These are phyloP conservation scores for Aphidius ervi DNA, from an alignment of 1,140 invertebrate genomes.

Conservation along the genomic window DNA sequence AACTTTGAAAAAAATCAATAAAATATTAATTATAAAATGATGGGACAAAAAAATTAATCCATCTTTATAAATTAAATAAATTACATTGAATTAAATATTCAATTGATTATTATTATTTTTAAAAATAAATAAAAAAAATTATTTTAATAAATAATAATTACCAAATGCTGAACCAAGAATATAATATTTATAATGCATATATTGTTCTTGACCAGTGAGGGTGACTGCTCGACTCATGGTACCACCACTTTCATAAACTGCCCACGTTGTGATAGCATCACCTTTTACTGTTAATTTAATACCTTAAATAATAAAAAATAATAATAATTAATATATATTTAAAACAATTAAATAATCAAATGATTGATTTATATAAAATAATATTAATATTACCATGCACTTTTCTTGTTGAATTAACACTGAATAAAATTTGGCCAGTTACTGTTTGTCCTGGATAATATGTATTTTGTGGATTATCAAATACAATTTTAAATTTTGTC, in stretches of 20 bases:
- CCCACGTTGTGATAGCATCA: conserved; percentile 68
- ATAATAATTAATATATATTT: background rate
- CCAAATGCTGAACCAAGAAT: conserved; percentile 59
- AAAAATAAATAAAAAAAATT: background rate
- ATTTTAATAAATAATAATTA: conserved; percentile 32
- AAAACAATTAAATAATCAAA: background rate
- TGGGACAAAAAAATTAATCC: too few species aligned
- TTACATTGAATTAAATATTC: too few species aligned
- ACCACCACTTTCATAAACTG: conserved; percentile 60
- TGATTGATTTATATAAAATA: background rate
- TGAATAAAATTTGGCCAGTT: conserved; percentile 45
- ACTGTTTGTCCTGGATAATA: conserved; percentile 53
- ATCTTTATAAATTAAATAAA: too few species aligned
- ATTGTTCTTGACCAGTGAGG: conserved; percentile 65
- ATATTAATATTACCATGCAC: conserved; percentile 44
- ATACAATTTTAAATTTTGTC: conserved; percentile 46
- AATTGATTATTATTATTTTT: too few species aligned
- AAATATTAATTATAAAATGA: too few species aligned
- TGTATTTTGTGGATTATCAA: conserved; percentile 48
- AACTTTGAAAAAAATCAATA: background rate
- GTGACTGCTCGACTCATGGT: conserved; percentile 56
- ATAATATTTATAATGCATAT: conserved; percentile 65
- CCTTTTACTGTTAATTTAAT: conserved; percentile 68
- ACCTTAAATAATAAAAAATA: conserved; percentile 44
- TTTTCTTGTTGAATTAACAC: conserved; percentile 47